Percentiles rank a stretch among this genome's conserved stretches.
Conservation (phyloP, 2,113 vertebrate genomes). For the Perognathus longimembris region DNA sequence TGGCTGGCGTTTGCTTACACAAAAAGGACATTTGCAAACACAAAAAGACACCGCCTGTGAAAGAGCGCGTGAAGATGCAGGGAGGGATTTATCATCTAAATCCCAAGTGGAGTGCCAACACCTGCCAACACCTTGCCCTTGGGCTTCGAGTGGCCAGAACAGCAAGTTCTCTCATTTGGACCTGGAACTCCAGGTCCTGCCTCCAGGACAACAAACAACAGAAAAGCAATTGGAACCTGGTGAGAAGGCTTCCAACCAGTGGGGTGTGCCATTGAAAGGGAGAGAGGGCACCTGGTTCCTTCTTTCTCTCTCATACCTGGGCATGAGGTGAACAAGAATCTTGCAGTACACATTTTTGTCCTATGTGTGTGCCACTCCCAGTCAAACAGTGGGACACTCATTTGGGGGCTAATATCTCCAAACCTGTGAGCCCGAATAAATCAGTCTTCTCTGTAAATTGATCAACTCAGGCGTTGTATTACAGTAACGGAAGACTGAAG, state of each 20-base stretch:
- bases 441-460: not conserved
- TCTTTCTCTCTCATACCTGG: not conserved
- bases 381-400: too few species aligned
- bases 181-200: too few species aligned
- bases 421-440: not conserved
- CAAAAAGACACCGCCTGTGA: not conserved
- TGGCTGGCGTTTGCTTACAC: not conserved
- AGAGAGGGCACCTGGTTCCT: not conserved
- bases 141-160: too few species aligned
- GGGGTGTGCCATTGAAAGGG: not conserved
- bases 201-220: not conserved
- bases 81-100: accelerated
- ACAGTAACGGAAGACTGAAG: too few species aligned
- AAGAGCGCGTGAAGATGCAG: accelerated
- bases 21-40: not conserved
- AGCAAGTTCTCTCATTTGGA: not conserved
- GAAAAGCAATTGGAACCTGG: not conserved
- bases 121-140: not conserved
- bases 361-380: accelerated
- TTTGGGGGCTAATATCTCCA: not conserved
- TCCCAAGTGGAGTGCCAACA: too few species aligned
- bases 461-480: not conserved
- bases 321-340: too few species aligned
- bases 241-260: not conserved
- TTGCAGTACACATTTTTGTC: accelerated